Base-by-base conservation (phyloP, 1,140 invertebrate species). In the Aphaenogaster rudis region DNA sequence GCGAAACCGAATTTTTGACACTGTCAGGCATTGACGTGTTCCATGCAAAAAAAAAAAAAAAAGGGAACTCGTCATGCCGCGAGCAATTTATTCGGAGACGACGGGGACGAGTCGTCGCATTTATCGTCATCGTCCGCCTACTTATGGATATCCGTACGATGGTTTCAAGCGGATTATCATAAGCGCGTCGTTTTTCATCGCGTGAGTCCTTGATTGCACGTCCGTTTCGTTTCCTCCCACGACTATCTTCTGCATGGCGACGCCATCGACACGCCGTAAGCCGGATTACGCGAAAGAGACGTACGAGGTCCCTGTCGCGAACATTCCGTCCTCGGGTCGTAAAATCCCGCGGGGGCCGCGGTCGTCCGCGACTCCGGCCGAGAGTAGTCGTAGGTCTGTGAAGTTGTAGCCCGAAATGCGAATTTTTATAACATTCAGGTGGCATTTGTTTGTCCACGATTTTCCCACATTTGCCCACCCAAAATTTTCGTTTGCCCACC, bases 241-340 rank as follows among this genome's bases (percentile, higher is more conserved):
- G 45, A 59, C 13, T 15, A 4, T 6, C 3, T 21, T 45, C 21
- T 28, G 21, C 21, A 28, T 28, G 21, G 8, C 64, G 11, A 42
- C 72, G 11, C n/a, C 67, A 76, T 39, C 50, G 15, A 11, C 28
- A 21, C 8, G 13, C 28, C 13, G 45, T 80, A 80, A 80, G 61
- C 61, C 61, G 61, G 77, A 80, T 80, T 80, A 80, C 28, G n/a
- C 11, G 77, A 80, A 45, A 80, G 61, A 80, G 63, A 80, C 33
- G 28, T 79, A 80, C 36, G 63, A 79, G 63, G 77, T 52, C 33
- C 59, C 13, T 64, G 59, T 79, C 76, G 76, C 33, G 61, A n/a
- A 52, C 15, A 48, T 66, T 66, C 48, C 33, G 7, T 80, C 77
- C 39, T 67, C 45, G 36, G 57, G 2, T 80, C 42, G 33, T 64